phyloP scores from a whole-genome alignment of 2,113 vertebrate genomes.

The Forbesichthys agassizii region DNA sequence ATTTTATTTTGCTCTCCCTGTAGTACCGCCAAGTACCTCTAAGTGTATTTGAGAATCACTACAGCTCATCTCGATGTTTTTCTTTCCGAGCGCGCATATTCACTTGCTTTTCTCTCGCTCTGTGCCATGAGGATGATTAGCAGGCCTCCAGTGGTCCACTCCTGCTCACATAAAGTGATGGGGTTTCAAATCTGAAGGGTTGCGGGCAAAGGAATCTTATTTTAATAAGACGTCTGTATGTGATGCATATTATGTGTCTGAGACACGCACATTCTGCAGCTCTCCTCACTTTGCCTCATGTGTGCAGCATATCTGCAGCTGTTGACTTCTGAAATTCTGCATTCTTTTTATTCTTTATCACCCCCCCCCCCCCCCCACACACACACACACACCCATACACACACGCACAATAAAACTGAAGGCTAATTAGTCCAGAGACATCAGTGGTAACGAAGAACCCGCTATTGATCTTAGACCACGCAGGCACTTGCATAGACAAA shows the following conservation, averaged over 20 bases:
- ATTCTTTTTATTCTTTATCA: constrained; percentile 30
- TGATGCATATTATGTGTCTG: not conserved
- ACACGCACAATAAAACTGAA: constrained; percentile 39
- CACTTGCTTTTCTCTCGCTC: not conserved
- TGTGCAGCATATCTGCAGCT: constrained; percentile 37
- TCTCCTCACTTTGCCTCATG: constrained; percentile 20
- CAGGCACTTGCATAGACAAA: not conserved
- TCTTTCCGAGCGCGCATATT: too few relatives aligned
- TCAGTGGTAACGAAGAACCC: constrained; percentile 43
- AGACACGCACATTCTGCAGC: constrained; percentile 27
- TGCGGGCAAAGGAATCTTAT: constrained; percentile 37
- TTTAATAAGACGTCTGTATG: constrained; percentile 24
- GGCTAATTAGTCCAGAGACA: constrained; percentile 68
- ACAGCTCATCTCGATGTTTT: too few relatives aligned
- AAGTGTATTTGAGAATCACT: too few relatives aligned
- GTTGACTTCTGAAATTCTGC: constrained; percentile 27
- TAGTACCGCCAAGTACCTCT: too few relatives aligned
- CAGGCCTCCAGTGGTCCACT: constrained; percentile 31
- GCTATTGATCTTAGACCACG: constrained; percentile 41
- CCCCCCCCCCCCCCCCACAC: constrained; percentile 14
- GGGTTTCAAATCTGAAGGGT: constrained; percentile 18
- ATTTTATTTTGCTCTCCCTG: too few relatives aligned
- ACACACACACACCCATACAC: constrained; percentile 23
- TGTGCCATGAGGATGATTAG: not conserved
- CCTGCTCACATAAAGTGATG: constrained; percentile 38